Evolutionary conservation across 2,888 invertebrate species (phyloP), one percentile per base, ranked within the genome.

Genomic region (Copidosoma aretas): DNA sequence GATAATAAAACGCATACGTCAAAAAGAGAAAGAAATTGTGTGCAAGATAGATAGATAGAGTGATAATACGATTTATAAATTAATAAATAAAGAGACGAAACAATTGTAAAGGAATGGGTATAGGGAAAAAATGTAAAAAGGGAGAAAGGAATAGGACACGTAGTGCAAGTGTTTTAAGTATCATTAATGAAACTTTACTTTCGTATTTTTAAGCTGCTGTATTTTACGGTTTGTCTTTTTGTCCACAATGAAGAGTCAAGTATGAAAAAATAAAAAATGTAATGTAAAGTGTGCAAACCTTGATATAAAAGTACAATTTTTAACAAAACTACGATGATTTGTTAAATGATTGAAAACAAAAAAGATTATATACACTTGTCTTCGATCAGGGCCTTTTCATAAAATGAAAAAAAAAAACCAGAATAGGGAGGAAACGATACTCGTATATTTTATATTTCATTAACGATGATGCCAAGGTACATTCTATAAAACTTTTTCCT

Each of bases 251-350:
- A 46, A 8, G 43, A 4, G 43, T 17, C 43, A 12, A 46, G 14
- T 46, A 46, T 46, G 43, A 61, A 12, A 21, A 56, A 24, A 51
- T 25, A 53, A 51, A 69, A 65, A 49, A 65, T 60, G 53, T 46
- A 54, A 41, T 21, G 60, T 5, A 69, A 68, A 65, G 59, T 58
- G 62, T 62, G 39, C 14, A 57, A 64, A 64, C 52, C 54, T 60
- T 56, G 57, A 58, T 59, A 60, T 60, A 59, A 43, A 61, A 69
- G 60, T 67, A 72, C 59, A 67, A 67, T 61, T 62, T 67, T 64
- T 60, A 65, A 46, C 32, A 19, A 61, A 21, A 32, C 41, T n/a
- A 62, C 52, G 51, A 68, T 68, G 46, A 65, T 54, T 52, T n/a
- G 60, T 66, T 10, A 68, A 70, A 60, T 46, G 21, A 65, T 60